Evolutionary conservation across 2,113 vertebrate genomes (phyloP).

Genomic region (Stercorarius parasiticus): DNA sequence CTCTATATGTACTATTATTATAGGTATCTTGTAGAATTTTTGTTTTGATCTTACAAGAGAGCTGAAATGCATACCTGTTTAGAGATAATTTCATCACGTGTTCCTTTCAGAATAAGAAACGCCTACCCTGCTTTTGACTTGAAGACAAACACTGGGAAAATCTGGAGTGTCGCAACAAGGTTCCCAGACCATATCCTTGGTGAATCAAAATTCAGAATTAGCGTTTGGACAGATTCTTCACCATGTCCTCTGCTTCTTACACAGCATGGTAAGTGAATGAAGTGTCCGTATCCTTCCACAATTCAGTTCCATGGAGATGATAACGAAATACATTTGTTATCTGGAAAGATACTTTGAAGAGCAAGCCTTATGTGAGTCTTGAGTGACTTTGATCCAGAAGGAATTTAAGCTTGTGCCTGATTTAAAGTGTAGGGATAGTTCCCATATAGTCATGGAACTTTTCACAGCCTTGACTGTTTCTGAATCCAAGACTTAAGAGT

Average conservation of each 20-base stretch:
- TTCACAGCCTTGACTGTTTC: background rate
- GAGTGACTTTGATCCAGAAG: background rate
- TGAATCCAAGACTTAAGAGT: background rate
- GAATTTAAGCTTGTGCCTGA: background rate
- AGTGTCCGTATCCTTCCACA: background rate
- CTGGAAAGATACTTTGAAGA: background rate
- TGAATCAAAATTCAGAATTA: slow-evolving; percentile 51
- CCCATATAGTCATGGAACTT: background rate
- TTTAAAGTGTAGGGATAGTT: background rate
- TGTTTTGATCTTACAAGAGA: background rate
- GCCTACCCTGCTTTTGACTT: slow-evolving; percentile 44
- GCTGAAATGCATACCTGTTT: background rate
- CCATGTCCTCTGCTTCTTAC: slow-evolving; percentile 19
- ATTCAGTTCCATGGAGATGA: background rate
- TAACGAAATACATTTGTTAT: background rate
- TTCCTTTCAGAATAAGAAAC: slow-evolving; percentile 66
- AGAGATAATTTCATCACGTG: background rate
- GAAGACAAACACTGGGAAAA: slow-evolving; percentile 65
- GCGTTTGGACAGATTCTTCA: slow-evolving; percentile 39
- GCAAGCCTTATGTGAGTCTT: background rate
- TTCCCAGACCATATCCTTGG: slow-evolving; percentile 55
- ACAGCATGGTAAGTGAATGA: background rate
- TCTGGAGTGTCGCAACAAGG: slow-evolving; percentile 55
- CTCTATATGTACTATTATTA: background rate
- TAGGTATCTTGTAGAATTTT: background rate